Evolutionary conservation across 2,888 invertebrate species (phyloP).

Genomic region (Drosophila meridiana): DNA sequence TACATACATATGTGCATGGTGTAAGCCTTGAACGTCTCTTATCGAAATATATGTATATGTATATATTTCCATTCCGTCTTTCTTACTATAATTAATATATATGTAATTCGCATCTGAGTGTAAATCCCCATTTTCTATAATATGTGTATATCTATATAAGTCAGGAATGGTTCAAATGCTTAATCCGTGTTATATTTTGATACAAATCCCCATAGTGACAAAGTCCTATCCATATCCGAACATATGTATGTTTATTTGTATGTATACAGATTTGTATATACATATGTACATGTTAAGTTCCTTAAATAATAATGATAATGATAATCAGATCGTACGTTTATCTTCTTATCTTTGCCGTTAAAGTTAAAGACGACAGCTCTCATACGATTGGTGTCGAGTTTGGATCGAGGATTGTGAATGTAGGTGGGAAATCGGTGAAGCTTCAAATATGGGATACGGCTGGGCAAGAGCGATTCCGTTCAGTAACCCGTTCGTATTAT

Average conservation of each 20-base stretch:
- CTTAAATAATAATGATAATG: no score
- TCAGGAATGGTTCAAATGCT: no score
- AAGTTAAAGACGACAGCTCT: conserved; percentile 94
- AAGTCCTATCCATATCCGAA: no score
- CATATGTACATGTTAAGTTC: background rate
- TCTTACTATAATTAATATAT: background rate
- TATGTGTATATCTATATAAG: no score
- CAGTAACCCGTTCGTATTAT: conserved; percentile 91
- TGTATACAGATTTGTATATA: background rate
- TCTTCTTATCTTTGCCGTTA: background rate
- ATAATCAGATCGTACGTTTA: background rate
- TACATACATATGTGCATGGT: background rate
- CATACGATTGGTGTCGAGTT: conserved; percentile 95
- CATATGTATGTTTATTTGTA: no score
- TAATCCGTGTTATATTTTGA: no score
- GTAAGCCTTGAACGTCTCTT: no score
- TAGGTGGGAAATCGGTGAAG: conserved; percentile 93
- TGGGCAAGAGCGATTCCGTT: conserved; percentile 86
- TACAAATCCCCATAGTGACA: no score
- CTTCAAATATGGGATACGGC: conserved; percentile 92
- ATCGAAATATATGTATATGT: background rate
- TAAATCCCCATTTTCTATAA: no score
- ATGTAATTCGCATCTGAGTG: background rate
- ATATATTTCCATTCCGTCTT: background rate
- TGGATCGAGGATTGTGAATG: conserved; percentile 93